phyloP scores from a whole-genome alignment of 2,797 vertebrate genomes.

The Etheostoma perlongum region DNA sequence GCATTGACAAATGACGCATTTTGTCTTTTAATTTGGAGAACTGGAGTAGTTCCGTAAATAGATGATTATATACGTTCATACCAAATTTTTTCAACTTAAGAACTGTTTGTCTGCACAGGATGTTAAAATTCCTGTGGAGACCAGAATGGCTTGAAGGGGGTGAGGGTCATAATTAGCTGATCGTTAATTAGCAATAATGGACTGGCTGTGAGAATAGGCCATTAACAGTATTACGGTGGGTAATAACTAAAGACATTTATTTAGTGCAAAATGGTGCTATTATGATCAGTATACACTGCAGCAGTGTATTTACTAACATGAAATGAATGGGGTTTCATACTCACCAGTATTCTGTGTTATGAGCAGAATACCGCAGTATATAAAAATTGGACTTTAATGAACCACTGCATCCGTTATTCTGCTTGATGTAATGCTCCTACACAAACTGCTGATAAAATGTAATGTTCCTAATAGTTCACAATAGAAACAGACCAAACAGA shows the following conservation, averaged over 20 bases:
- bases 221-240: background rate
- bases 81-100: background rate
- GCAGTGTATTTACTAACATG: constrained; percentile 1
- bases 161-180: constrained; percentile 5
- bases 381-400: constrained; percentile 35
- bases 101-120: background rate
- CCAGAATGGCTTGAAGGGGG: background rate
- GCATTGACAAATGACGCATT: background rate
- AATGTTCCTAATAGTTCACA: constrained; percentile 15
- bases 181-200: background rate
- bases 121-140: constrained; percentile 10
- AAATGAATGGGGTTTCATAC: background rate
- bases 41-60: background rate
- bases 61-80: background rate
- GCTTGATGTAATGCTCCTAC: constrained; percentile 24
- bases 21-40: background rate
- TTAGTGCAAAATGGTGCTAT: background rate
- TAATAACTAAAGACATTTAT: background rate
- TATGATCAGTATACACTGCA: background rate
- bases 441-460: background rate
- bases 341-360: constrained; percentile 2
- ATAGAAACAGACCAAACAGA: constrained; percentile 13
- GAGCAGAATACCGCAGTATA: constrained; percentile 8
- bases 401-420: constrained; percentile 24
- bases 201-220: constrained; percentile 2